Evolutionary conservation across 2,888 invertebrate genomes (phyloP).

Genomic region (Mesorhabditis spiculigera): DNA sequence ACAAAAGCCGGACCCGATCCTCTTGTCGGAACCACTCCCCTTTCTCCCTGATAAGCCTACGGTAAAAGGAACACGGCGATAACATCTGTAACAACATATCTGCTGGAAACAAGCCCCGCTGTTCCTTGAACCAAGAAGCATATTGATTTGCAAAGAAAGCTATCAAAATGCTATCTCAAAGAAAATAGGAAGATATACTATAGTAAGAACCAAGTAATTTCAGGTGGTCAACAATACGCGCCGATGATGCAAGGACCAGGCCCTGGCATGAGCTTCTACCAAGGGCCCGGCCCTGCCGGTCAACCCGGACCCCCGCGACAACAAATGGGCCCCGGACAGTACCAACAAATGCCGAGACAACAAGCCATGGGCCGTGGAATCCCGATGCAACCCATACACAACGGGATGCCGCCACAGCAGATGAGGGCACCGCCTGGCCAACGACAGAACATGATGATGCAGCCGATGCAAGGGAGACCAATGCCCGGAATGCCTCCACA

Average conservation of each 20-base stretch:
- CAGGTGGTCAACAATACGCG: constrained; percentile 4
- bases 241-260: constrained; percentile 5
- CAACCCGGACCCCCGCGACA: constrained; percentile 1
- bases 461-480: too few relatives aligned
- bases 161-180: too few relatives aligned
- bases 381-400: background rate
- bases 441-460: too few relatives aligned
- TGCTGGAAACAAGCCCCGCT: too few relatives aligned
- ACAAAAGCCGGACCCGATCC: too few relatives aligned
- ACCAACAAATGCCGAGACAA: background rate
- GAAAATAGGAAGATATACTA: background rate
- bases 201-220: background rate
- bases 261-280: background rate
- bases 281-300: background rate
- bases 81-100: too few relatives aligned
- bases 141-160: too few relatives aligned
- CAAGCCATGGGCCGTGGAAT: background rate
- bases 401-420: background rate
- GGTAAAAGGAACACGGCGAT: too few relatives aligned
- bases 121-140: too few relatives aligned
- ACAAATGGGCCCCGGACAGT: background rate
- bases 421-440: background rate
- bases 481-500: too few relatives aligned
- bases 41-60: too few relatives aligned
- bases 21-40: too few relatives aligned